Conservation (phyloP, 1,140 invertebrate genomes). For the Mactra quadrangularis region DNA sequence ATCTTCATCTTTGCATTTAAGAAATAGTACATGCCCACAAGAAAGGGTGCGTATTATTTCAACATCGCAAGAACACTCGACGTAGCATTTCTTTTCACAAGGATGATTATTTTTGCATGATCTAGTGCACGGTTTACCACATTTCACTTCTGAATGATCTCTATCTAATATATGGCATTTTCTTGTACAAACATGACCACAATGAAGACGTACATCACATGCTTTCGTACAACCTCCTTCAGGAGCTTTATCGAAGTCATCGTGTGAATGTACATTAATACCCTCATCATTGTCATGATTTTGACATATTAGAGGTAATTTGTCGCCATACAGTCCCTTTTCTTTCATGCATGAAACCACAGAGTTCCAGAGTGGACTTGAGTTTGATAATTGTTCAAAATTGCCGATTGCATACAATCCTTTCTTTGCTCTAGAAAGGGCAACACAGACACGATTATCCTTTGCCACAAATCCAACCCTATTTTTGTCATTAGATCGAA, state of each 20-base stretch:
- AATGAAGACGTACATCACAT: slow-evolving; percentile 75
- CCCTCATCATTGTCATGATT: slow-evolving; percentile 76
- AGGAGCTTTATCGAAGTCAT: slow-evolving; percentile 77
- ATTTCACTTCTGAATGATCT: slow-evolving; percentile 67
- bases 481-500: slow-evolving; percentile 88
- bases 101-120: slow-evolving; percentile 85
- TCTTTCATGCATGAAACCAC: slow-evolving; percentile 70
- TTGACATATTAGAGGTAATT: slow-evolving; percentile 81
- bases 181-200: slow-evolving; percentile 76
- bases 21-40: neutral
- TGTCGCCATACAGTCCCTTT: slow-evolving; percentile 60
- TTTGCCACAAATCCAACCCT: slow-evolving; percentile 91
- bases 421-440: slow-evolving; percentile 91
- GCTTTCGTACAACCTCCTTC: slow-evolving; percentile 78
- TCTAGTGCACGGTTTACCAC: slow-evolving; percentile 74
- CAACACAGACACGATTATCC: slow-evolving; percentile 92
- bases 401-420: slow-evolving; percentile 89
- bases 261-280: slow-evolving; percentile 50
- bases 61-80: slow-evolving; percentile 13
- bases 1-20: neutral
- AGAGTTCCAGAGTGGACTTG: slow-evolving; percentile 81
- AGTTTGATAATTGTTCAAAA: slow-evolving; percentile 85
- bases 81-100: slow-evolving; percentile 64
- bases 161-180: slow-evolving; percentile 70
- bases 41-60: neutral